Evolutionary conservation across 2,113 vertebrate genomes (phyloP).

Genomic region (Chionomys nivalis): DNA sequence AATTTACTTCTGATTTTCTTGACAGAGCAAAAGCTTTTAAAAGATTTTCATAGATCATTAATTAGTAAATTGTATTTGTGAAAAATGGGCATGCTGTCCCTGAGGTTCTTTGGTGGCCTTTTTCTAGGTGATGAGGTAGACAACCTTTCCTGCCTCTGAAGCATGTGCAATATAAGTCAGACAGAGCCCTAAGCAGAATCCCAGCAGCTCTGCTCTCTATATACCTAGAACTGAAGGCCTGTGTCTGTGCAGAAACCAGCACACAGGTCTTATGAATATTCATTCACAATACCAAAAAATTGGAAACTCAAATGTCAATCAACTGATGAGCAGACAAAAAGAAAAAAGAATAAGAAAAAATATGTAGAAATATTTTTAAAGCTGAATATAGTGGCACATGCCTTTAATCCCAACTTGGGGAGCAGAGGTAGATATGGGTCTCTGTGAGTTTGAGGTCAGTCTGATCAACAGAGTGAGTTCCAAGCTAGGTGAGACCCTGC

Average conservation of each 20-base stretch:
- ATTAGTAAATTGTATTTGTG: not conserved
- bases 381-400: not conserved
- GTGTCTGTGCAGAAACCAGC: not conserved
- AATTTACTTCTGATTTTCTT: not conserved
- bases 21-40: not conserved
- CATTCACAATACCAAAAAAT: not conserved
- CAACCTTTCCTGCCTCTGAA: not conserved
- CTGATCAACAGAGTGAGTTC: not conserved
- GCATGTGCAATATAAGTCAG: not conserved
- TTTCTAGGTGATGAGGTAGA: not conserved
- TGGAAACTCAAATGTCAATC: not conserved
- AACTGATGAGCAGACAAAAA: not conserved
- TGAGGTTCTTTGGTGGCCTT: not conserved
- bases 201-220: not conserved
- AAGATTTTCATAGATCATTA: not conserved
- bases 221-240: not conserved
- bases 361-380: not conserved
- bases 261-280: not conserved
- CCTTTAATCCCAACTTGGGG: not conserved
- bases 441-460: not conserved
- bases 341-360: not conserved
- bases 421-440: not conserved
- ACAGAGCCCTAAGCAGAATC: not conserved
- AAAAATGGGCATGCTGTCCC: conserved; percentile 1
- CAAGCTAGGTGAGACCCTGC: not conserved